Evolutionary conservation across 1,140 invertebrate species (phyloP).

Genomic region (Bombus pyrosoma): DNA sequence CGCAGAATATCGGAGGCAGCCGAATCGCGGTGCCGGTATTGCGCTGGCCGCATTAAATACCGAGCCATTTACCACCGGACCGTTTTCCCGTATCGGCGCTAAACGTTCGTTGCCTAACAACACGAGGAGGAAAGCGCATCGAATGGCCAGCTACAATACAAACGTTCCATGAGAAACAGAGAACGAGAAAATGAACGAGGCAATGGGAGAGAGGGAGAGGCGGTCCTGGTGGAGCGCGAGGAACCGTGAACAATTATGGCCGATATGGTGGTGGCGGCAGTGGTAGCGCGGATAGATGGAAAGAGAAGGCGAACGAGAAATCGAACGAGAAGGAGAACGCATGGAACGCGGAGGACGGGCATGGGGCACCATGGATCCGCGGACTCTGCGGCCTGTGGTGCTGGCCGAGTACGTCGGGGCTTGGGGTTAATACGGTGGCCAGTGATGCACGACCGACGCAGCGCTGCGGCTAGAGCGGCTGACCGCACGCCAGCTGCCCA

Average conservation of each 20-base stretch:
- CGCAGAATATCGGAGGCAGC: conserved; percentile 31
- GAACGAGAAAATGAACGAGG: neutral
- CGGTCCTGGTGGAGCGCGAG: conserved; percentile 29
- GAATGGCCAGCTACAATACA: neutral
- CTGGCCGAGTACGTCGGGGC: conserved; percentile 67
- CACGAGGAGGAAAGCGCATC: conserved; percentile 32
- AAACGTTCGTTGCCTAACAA: conserved; percentile 35
- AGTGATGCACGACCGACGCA: conserved; percentile 80
- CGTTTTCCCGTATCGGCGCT: conserved; percentile 26
- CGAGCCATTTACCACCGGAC: conserved; percentile 32
- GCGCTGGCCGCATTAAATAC: conserved; percentile 30
- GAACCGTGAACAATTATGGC: conserved; percentile 51
- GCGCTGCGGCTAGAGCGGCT: conserved; percentile 76
- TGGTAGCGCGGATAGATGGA: conserved; percentile 12
- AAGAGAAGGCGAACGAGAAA: neutral
- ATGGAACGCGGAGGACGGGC: conserved; percentile 11
- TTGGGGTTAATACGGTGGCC: conserved; percentile 80
- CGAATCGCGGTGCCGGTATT: neutral
- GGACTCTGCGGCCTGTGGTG: conserved; percentile 68
- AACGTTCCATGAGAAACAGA: neutral
- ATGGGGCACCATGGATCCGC: conserved; percentile 59
- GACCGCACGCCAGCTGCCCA: conserved; percentile 80
- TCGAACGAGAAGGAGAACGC: neutral
- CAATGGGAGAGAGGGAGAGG: neutral
- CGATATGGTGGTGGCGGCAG: conserved; percentile 40